Evolutionary conservation across 2,797 vertebrate species (phyloP).

Genomic region (Lutjanus argentimaculatus): DNA sequence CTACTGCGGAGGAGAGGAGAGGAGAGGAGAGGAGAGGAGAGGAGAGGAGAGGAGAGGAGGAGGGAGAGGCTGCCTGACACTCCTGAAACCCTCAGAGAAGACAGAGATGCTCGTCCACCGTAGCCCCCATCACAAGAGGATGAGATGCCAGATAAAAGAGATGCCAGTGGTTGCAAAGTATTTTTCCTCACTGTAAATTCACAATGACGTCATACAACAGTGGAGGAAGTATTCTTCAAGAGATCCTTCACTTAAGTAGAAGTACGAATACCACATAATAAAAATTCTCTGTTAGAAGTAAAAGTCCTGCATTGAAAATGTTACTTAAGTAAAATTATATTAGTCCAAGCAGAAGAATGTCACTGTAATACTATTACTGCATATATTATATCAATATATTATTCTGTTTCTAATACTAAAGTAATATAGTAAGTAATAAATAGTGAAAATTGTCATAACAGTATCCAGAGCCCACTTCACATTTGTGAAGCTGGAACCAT

Average conservation of each 20-base stretch:
- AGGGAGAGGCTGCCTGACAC: constrained; percentile 45
- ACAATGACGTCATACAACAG: neutral
- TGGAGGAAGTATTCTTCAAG: neutral
- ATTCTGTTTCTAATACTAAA: no score
- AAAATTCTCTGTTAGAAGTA: neutral
- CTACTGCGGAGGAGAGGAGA: constrained; percentile 47
- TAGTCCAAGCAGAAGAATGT: no score
- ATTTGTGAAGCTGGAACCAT: no score
- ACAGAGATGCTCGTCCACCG: constrained; percentile 16
- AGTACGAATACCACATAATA: neutral
- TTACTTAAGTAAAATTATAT: no score
- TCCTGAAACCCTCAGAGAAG: constrained; percentile 41
- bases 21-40: constrained; percentile 2
- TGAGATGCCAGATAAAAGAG: no score
- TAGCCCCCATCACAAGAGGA: neutral
- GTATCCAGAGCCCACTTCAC: no score
- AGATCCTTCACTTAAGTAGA: neutral
- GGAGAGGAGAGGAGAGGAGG: constrained; percentile 32
- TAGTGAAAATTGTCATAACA: no score
- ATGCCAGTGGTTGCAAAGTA: neutral
- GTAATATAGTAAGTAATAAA: no score
- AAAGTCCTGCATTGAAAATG: neutral
- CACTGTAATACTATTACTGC: no score
- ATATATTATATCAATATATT: no score
- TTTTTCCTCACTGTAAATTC: neutral